Evolutionary conservation across 2,888 invertebrate species (phyloP), one percentile per base, ranked within the genome.

Genomic region (Acanthoscelides obtectus): DNA sequence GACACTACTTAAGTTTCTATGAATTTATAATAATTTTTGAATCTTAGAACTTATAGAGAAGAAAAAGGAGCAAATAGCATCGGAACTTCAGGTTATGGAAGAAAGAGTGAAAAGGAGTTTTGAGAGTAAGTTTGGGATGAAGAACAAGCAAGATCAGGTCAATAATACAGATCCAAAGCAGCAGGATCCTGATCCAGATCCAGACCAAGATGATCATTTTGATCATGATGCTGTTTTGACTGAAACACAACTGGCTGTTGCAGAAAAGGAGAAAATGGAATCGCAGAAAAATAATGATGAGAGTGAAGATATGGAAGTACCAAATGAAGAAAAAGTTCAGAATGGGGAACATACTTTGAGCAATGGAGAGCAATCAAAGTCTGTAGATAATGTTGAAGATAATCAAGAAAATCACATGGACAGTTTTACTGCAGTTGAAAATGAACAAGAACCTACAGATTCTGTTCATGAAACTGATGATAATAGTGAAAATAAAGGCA

Each of bases 41-140:
- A 72, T 77, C 76, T 27, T 83, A 91, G 92, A 89, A 83, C 88
- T 88, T 81, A 89, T 93, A 81, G 87, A 88, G 69, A 89, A 88
- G 78, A 91, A 90, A 79, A 88, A 90, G 3, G 86, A 88, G 73
- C 89, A 90, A 78, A 87, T 93, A 0, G 88, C 90, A 79, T 89
- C 89, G 5, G 92, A 93, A 80, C 83, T 93, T 20, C 87, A 87
- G 74, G 87, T 89, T 74, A 90, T 93, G 83, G 92, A 92, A 79
- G 85, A 85, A 74, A 86, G 88, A 76, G 87, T 84, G 81, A 85
- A 82, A 73, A 79, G 81, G 66, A 84, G 84, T 71, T 85, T 85
- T 76, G 84, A 85, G 76, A 68, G 69, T 19, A 80, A 75, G 75
- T 75, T 71, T 68, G 73, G 73, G 2, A 66, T 67, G 19, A 74